phyloP scores from a whole-genome alignment of 2,113 vertebrate species.

The Megalops atlanticus region DNA sequence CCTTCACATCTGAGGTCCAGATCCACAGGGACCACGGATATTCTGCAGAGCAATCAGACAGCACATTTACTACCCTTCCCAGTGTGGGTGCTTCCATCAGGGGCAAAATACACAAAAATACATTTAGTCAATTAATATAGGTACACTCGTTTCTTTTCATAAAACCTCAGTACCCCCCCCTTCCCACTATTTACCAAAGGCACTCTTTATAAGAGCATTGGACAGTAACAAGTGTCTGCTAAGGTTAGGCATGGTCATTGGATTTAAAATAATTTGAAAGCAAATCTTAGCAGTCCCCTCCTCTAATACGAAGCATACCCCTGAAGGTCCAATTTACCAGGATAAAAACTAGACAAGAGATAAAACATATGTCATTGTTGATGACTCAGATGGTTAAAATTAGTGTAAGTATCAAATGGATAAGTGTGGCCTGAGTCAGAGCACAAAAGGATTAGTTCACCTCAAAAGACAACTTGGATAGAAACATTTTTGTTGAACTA shows the following conservation, averaged over 20 bases:
- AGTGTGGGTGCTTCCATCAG: neutral
- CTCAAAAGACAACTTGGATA: neutral
- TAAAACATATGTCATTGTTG: too few relatives aligned
- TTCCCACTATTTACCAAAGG: neutral
- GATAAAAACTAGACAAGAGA: neutral
- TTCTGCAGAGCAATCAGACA: slow-evolving; percentile 64
- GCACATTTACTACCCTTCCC: neutral
- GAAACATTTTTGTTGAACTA: too few relatives aligned
- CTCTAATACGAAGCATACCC: neutral
- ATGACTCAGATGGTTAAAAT: too few relatives aligned
- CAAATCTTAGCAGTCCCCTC: too few relatives aligned
- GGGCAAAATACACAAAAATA: neutral
- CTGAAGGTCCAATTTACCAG: neutral
- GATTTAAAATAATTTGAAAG: neutral
- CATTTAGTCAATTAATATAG: neutral
- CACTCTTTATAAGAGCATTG: too few relatives aligned
- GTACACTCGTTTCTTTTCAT: too few relatives aligned
- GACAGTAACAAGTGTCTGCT: too few relatives aligned
- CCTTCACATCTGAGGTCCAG: slow-evolving; percentile 91
- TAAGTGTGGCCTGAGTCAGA: neutral
- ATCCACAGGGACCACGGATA: slow-evolving; percentile 94
- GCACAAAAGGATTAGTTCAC: neutral
- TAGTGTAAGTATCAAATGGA: neutral
- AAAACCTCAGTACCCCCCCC: too few relatives aligned
- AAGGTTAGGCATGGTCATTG: neutral